Percentiles rank a stretch among this genome's conserved stretches.
Evolutionary conservation across 1,140 invertebrate species (phyloP).

Genomic region (Rhizoglyphus robini): DNA sequence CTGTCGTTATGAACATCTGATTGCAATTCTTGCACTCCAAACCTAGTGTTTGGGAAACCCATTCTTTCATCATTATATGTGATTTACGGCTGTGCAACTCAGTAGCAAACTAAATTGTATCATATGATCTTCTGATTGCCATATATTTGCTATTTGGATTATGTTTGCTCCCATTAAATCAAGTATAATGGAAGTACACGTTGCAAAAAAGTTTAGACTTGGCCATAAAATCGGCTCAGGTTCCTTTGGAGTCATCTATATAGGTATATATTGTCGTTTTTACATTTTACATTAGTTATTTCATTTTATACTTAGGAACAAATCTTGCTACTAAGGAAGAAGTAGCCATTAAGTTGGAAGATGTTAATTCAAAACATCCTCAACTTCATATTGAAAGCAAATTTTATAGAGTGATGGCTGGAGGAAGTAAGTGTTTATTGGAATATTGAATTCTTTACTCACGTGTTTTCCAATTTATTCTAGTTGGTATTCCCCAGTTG

Average conservation of each 20-base stretch:
- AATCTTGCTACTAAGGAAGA: constrained; percentile 94
- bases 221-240: constrained; percentile 95
- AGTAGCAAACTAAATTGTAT: neutral
- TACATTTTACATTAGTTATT: constrained; percentile 1
- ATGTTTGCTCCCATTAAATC: neutral
- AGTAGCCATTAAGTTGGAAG: constrained; percentile 98
- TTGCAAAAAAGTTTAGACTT: constrained; percentile 82
- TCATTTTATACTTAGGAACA: constrained; percentile 52
- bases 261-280: constrained; percentile 46
- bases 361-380: constrained; percentile 95
- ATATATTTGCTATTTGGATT: no score
- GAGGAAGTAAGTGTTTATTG: constrained; percentile 54
- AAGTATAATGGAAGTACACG: constrained; percentile 60
- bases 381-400: constrained; percentile 98
- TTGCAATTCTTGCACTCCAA: neutral
- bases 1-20: neutral
- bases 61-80: neutral
- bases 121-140: neutral
- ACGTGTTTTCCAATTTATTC: constrained; percentile 27
- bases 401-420: constrained; percentile 97
- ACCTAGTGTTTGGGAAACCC: neutral
- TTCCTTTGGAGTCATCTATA: constrained; percentile 97
- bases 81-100: neutral
- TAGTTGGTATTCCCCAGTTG: constrained; percentile 85
- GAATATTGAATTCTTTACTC: neutral